A percentile compares a stretch with the other conserved stretches of the same genome.
Evolutionary conservation across 2,797 vertebrate species (phyloP).

Genomic region (Ctenopoma kingsleyae): DNA sequence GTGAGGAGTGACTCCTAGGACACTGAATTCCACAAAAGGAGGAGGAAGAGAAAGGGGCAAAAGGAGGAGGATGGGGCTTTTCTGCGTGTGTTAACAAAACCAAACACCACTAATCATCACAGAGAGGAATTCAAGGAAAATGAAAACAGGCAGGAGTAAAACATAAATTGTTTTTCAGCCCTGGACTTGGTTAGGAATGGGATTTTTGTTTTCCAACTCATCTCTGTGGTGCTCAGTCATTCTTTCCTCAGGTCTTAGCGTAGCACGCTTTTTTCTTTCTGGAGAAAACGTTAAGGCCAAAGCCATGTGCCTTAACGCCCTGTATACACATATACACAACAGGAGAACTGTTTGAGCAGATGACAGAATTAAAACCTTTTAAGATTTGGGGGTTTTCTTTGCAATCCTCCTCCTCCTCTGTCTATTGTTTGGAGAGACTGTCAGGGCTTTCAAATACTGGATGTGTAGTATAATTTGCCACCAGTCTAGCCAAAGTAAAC

Average conservation of each 20-base stretch:
- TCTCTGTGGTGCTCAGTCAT: slow-evolving; percentile 28
- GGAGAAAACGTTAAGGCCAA: slow-evolving; percentile 47
- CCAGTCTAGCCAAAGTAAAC: slow-evolving; percentile 3
- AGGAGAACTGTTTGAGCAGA: slow-evolving; percentile 66
- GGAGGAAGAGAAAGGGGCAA: slow-evolving; percentile 26
- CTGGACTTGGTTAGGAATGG: slow-evolving; percentile 25
- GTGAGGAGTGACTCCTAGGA: slow-evolving; percentile 59
- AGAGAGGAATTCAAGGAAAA: slow-evolving; percentile 53
- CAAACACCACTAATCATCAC: slow-evolving; percentile 60
- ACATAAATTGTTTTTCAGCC: slow-evolving; percentile 43
- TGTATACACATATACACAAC: slow-evolving; percentile 9
- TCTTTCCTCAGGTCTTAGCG: slow-evolving; percentile 43
- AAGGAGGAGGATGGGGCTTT: slow-evolving; percentile 40
- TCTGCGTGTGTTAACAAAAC: slow-evolving; percentile 54
- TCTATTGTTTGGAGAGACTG: slow-evolving; percentile 36
- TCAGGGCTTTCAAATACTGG: slow-evolving; percentile 14
- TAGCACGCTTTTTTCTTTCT: slow-evolving; percentile 27
- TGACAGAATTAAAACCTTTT: slow-evolving; percentile 60
- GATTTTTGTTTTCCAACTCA: slow-evolving; percentile 39
- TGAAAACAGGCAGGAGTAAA: slow-evolving; percentile 60
- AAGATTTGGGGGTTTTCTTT: slow-evolving; percentile 51
- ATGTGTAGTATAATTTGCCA: slow-evolving; percentile 19
- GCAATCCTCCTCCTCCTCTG: slow-evolving; percentile 12
- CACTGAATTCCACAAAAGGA: slow-evolving; percentile 71
- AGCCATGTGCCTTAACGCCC: slow-evolving; percentile 3